Evolutionary conservation across 2,888 invertebrate species (phyloP), one percentile per base, ranked within the genome.

Genomic region (Incurvaria masculella): DNA sequence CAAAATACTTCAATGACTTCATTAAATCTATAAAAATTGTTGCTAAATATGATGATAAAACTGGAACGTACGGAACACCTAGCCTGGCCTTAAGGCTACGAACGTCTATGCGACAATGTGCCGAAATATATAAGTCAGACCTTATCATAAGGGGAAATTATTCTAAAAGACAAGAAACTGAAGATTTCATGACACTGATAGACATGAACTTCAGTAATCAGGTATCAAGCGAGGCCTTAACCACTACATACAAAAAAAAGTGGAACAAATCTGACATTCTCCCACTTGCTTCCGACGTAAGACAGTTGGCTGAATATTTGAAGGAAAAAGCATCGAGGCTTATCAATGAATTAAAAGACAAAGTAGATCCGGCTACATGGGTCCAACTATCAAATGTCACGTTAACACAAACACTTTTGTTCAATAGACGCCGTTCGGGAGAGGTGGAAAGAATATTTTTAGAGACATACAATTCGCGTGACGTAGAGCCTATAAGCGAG

Each of bases 1-100:
- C 46, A 11, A 46, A 46, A 46, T 46, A 40, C 26, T 46, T 21
- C 41, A 46, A 46, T 19, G 41, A 40, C 18, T 46, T 46, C 26
- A 26, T 46, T 23, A 46, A 38, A 19, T 19, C 46, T 8, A 21
- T 46, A n/a, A 33, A 46, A 46, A 19, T 38, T 3, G 26, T 46
- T 17, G 46, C 21, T 23, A 46, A 46, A 16, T 46, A 38, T 40
- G 21, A 46, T 19, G 38, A 40, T 20, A 38, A 46, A 46, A 27
- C 21, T 10, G 33, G 46, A n/a, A 2, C 19, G 16, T 46, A 46
- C 41, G 46, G 46, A 21, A 46, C 20, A 14, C 46, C 41, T 38
- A 41, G 41, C 42, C 21, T 46, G 19, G 41, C 46, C 19, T 21
- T 46, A 41, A 33, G 42, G 21, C 23, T 46, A 16, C 17, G 46